Percentiles rank a stretch among this genome's conserved stretches.
These are phyloP conservation scores for Drosophila orena DNA, from an alignment of 1,140 invertebrate species.

Conservation along the genomic window DNA sequence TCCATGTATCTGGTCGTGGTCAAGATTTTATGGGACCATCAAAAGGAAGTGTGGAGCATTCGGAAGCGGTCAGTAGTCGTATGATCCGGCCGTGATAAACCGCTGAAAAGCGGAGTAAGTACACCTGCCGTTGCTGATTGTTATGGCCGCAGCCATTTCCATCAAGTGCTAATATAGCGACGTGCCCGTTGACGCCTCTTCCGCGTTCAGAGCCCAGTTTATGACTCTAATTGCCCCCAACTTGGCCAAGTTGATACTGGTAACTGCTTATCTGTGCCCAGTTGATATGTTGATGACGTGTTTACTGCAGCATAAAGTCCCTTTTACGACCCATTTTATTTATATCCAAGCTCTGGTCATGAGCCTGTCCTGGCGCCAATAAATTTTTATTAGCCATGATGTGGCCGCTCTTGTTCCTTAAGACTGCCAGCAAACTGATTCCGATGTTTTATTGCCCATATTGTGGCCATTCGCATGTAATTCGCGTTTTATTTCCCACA, in stretches of 20 bases:
- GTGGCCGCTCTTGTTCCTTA: conserved; percentile 66
- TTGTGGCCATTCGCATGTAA: conserved; percentile 74
- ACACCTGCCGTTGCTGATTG: conserved; percentile 53
- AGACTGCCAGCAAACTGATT: conserved; percentile 72
- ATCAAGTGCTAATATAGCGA: conserved; percentile 56
- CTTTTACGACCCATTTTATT: conserved; percentile 81
- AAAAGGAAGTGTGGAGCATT: background rate
- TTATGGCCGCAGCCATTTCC: conserved; percentile 37
- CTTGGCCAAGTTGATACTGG: conserved; percentile 68
- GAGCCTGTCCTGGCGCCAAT: conserved; percentile 75
- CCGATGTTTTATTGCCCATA: conserved; percentile 78
- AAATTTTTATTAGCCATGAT: conserved; percentile 83
- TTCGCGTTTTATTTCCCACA: conserved; percentile 67
- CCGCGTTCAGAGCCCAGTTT: conserved; percentile 75
- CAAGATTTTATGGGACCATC: conserved; percentile 14
- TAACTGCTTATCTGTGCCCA: conserved; percentile 80
- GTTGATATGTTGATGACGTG: conserved; percentile 83
- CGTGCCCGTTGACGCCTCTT: conserved; percentile 71
- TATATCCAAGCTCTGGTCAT: conserved; percentile 65
- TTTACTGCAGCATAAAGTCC: conserved; percentile 82
- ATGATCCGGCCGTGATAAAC: conserved; percentile 13
- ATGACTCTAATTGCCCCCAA: conserved; percentile 75
- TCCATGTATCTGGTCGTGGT: background rate
- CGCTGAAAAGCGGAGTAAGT: conserved; percentile 19
- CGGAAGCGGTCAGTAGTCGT: conserved; percentile 29